These are phyloP conservation scores for Hozukius guyotensis DNA, from an alignment of 2,797 vertebrate genomes.

Conservation along the genomic window DNA sequence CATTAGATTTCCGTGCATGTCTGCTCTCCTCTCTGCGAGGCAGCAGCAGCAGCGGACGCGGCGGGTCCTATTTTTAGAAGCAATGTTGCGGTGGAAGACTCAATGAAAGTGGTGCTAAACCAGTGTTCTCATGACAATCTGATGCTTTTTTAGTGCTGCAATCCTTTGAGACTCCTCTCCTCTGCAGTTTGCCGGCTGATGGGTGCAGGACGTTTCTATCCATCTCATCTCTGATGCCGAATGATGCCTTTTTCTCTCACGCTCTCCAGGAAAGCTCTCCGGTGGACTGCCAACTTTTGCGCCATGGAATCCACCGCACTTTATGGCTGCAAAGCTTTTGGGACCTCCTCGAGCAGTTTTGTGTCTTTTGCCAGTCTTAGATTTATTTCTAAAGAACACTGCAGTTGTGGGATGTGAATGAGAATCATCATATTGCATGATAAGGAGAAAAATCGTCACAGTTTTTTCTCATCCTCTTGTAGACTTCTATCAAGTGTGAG, in stretches of 20 bases:
- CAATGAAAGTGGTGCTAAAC: slow-evolving; percentile 53
- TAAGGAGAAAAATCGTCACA: background rate
- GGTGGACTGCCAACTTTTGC: slow-evolving; percentile 77
- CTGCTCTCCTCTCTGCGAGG: slow-evolving; percentile 9
- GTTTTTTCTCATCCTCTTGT: slow-evolving; percentile 15
- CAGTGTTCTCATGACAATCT: slow-evolving; percentile 30
- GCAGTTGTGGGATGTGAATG: slow-evolving; percentile 33
- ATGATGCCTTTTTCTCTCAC: slow-evolving; percentile 32
- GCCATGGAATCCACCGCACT: slow-evolving; percentile 64
- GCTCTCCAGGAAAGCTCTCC: slow-evolving; percentile 50
- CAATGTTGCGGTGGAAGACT: slow-evolving; percentile 63
- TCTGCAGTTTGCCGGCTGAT: background rate
- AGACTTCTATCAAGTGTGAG: slow-evolving; percentile 44
- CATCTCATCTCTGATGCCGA: slow-evolving; percentile 31
- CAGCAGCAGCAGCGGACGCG: slow-evolving; percentile 36
- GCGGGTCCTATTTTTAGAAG: slow-evolving; percentile 69
- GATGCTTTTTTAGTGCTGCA: slow-evolving; percentile 12
- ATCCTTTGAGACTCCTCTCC: background rate
- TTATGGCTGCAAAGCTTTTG: slow-evolving; percentile 40
- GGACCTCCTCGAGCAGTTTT: slow-evolving; percentile 63
- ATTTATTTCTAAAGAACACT: slow-evolving; percentile 14
- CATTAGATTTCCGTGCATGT: slow-evolving; percentile 46
- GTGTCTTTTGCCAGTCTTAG: slow-evolving; percentile 12
- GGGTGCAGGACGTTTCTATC: slow-evolving; percentile 32
- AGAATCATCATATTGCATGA: background rate